Evolutionary conservation across 2,797 vertebrate species (phyloP).

Genomic region (Psittacula derbiana): DNA sequence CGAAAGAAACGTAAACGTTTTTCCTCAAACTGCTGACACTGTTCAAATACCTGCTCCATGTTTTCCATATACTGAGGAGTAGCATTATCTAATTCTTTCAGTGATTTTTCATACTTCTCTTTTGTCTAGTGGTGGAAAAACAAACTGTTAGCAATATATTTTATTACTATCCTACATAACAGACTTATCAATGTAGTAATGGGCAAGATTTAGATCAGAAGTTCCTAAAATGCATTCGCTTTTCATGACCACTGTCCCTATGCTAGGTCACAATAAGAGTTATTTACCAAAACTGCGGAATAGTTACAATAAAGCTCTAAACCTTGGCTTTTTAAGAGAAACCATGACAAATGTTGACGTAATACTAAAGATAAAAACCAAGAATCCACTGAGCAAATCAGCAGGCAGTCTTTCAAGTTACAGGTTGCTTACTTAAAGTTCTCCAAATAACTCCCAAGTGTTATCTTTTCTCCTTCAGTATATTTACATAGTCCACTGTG

Average conservation of each 20-base stretch:
- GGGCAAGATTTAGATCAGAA: neutral
- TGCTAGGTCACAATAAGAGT: rapidly evolving
- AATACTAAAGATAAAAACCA: neutral
- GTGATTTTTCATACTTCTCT: constrained; percentile 92
- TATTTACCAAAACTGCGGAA: neutral
- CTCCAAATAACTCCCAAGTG: neutral
- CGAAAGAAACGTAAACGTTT: constrained; percentile 90
- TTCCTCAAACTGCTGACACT: constrained; percentile 97
- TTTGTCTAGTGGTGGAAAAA: constrained; percentile 78
- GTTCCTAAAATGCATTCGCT: neutral
- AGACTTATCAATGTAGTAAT: neutral
- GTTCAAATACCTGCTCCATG: constrained; percentile 98
- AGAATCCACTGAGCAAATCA: neutral
- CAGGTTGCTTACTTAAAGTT: neutral
- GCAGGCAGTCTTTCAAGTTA: neutral
- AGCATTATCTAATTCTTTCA: constrained; percentile 89
- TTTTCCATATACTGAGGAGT: constrained; percentile 99
- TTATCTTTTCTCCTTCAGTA: neutral
- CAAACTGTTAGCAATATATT: neutral
- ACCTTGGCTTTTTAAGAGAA: neutral
- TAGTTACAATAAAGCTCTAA: neutral
- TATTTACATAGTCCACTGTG: neutral
- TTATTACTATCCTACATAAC: neutral
- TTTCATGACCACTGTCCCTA: neutral
- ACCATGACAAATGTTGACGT: neutral